Evolutionary conservation across 1,140 invertebrate species (phyloP), one percentile per base, ranked within the genome.

Genomic region (Diprion similis): DNA sequence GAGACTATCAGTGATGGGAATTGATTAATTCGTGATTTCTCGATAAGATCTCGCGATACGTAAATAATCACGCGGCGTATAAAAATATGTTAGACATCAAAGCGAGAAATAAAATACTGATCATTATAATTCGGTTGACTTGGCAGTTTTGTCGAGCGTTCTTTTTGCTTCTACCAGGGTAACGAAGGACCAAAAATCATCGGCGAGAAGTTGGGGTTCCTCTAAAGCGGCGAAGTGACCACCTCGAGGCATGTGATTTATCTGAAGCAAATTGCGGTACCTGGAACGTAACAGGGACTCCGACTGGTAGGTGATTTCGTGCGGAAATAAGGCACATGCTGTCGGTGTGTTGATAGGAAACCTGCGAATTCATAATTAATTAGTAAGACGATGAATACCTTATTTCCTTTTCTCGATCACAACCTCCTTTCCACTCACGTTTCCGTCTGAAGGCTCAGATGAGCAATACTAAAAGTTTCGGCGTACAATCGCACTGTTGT

Each of bases 151-250:
- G 82, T 59, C 80, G 1, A 76, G 68, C 46, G 81, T 85, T 4
- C 8, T 11, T 46, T 67, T 10, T 46, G 46, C 64, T 47, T 70
- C 68, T 13, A 13, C 67, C 71, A 51, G 70, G 47, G 78, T 78
- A 0, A 90, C 86, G 75, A 89, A 90, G 45, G 79, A 73, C 71
- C 87, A 87, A 71, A 90, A 83, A 78, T 97, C 95, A 13, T 92
- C 89, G 8, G 93, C 90, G 0, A 97, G 78, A 10, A 91, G 78
- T 78, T 92, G 79, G 0, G 95, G 95, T 68, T 92, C 90, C 82
- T 98, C 94, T 74, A 97, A 90, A 0, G 94, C 95, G 10, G 93
- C 93, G 82, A 97, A 98, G 86, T 98, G 96, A 2, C 96, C 96
- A 2, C 95, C 95, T 9, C 90, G 87, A 3, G 88, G 78, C 37